Evolutionary conservation across 2,113 vertebrate species (phyloP), one percentile per base, ranked within the genome.

Genomic region (Channa argus): DNA sequence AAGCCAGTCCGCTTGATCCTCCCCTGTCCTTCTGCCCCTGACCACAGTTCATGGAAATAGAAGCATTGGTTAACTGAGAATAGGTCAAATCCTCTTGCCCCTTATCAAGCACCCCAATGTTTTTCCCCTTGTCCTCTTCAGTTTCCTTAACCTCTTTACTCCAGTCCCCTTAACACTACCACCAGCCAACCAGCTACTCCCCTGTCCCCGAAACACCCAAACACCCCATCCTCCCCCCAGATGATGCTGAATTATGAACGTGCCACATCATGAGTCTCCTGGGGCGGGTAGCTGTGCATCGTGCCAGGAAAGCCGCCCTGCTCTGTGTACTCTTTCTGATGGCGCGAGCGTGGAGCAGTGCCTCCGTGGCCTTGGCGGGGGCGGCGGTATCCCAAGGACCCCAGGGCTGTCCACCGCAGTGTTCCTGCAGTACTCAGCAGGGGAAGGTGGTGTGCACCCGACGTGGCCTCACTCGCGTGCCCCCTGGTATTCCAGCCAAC

Each of bases 191-290:
- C 73, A 77, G 49, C 63, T 82, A 74, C 58, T 76, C 56, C 55
- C 61, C 69, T 74, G 14, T 68, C 54, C 73, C 65, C 55, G 51
- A 68, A 66, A 6, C 79, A 60, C 87, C 71, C 75, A 74, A 84
- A 73, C 54, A 83, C 82, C 81, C 85, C 93, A 75, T 53, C 87
- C 74, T 74, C 71, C 91, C 86, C 95, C 94, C 95, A 90, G 95
- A 97, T 94, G 95, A 98, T 98, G 97, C 95, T 97, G 97, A 98
- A 98, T 95, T 97, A 99, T 98, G 97, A 97, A 95, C 94, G 96
- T 96, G 97, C 96, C 97, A 97, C 97, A 98, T 93, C 96, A 98
- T 98, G 97, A 99, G 95, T 98, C 96, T 98, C 96, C 95, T 96
- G 96, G 94, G 96, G 97, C 96, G 96, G 96, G 96, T 96, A 95